A percentile compares a stretch with the other conserved stretches of the same genome.
Conservation (phyloP, 2,113 vertebrate genomes). For the Canis aureus region DNA sequence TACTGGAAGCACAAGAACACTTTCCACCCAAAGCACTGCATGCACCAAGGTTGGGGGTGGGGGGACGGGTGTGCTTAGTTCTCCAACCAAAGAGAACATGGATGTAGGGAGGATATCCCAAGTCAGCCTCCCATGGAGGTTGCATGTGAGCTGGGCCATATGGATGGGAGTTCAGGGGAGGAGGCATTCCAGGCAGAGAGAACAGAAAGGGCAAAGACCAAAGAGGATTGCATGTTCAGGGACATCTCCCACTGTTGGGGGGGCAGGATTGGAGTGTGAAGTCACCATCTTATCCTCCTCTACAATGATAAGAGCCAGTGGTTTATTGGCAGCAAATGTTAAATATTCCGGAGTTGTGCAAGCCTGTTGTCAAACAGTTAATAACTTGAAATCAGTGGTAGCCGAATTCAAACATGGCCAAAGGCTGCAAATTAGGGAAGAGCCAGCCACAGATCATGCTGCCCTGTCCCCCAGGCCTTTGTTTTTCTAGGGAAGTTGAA, state of each 20-base stretch:
- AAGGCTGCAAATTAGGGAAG: neutral
- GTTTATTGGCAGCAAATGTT: neutral
- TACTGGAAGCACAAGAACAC: neutral
- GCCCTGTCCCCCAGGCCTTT: neutral
- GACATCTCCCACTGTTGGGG: neutral
- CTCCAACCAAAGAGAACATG: neutral
- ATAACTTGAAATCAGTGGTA: neutral
- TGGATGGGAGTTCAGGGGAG: fast-evolving
- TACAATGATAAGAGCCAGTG: neutral
- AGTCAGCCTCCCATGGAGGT: fast-evolving
- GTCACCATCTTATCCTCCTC: neutral
- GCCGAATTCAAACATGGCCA: neutral
- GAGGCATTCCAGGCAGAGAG: neutral
- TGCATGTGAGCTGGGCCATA: fast-evolving
- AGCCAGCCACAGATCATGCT: too few relatives aligned
- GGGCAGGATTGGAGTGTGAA: neutral
- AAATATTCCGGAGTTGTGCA: neutral
- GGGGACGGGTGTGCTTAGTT: neutral
- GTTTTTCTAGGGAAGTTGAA: neutral
- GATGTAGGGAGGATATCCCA: neutral
- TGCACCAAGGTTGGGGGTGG: too few relatives aligned
- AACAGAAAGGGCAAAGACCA: neutral
- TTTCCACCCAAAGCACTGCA: neutral
- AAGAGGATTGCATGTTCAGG: neutral
- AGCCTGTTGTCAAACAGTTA: neutral